Percentiles rank a stretch among this genome's conserved stretches.
These are phyloP conservation scores for Rhingia rostrata DNA, from an alignment of 2,888 invertebrate genomes.

Conservation along the genomic window DNA sequence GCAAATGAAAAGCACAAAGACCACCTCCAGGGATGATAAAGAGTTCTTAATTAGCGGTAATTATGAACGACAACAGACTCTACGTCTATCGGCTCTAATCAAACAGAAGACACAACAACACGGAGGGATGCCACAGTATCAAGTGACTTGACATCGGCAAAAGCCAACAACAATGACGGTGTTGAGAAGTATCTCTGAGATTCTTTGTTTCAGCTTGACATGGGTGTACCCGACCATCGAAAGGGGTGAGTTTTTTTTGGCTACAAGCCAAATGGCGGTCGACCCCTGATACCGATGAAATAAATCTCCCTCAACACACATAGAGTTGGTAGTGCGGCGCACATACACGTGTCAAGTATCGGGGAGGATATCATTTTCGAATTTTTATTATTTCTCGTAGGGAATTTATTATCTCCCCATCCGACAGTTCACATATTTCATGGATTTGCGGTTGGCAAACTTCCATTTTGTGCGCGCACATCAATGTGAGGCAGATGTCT, in stretches of 20 bases:
- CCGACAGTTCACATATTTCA: slow-evolving; percentile 48
- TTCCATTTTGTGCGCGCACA: slow-evolving; percentile 21
- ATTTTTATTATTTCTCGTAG: slow-evolving; percentile 47
- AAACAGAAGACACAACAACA: slow-evolving; percentile 33
- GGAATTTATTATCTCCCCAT: slow-evolving; percentile 44
- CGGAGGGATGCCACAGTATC: slow-evolving; percentile 32
- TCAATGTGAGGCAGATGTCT: too few relatives aligned
- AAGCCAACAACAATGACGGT: slow-evolving; percentile 13
- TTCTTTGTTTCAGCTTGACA: background rate
- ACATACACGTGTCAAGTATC: slow-evolving; percentile 60
- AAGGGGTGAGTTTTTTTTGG: slow-evolving; percentile 66
- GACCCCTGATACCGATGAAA: slow-evolving; percentile 13
- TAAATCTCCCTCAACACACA: slow-evolving; percentile 16
- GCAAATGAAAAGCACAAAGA: slow-evolving; percentile 51
- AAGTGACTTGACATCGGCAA: slow-evolving; percentile 39
- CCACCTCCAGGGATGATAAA: slow-evolving; percentile 63
- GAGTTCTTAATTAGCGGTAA: slow-evolving; percentile 73
- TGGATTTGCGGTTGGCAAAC: slow-evolving; percentile 41
- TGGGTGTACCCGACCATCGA: slow-evolving; percentile 10
- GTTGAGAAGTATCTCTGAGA: background rate
- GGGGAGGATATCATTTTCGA: slow-evolving; percentile 59
- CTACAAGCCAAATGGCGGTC: slow-evolving; percentile 46
- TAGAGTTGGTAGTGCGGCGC: slow-evolving; percentile 9
- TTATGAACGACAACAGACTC: slow-evolving; percentile 69
- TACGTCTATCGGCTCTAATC: slow-evolving; percentile 70